phyloP scores from a whole-genome alignment of 2,797 vertebrate genomes.

The Sciurus vulgaris region DNA sequence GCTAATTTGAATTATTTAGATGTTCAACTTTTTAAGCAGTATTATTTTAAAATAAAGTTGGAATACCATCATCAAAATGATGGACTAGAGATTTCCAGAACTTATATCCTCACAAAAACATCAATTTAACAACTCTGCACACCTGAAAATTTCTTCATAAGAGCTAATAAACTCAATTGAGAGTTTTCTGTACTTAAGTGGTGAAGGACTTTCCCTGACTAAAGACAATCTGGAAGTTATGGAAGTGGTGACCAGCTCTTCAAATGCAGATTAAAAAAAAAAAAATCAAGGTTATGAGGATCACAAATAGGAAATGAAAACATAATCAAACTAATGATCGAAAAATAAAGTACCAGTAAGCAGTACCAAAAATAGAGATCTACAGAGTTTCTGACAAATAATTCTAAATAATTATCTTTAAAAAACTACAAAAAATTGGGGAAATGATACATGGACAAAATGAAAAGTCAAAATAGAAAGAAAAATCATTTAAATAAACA shows the following conservation, averaged over 20 bases:
- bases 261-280: neutral
- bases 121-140: neutral
- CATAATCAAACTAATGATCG: neutral
- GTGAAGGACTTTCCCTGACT: neutral
- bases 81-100: neutral
- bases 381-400: neutral
- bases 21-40: neutral
- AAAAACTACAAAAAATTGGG: neutral
- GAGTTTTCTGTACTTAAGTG: neutral
- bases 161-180: neutral
- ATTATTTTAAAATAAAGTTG: neutral
- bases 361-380: neutral
- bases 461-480: neutral
- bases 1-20: conserved; percentile 12
- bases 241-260: neutral
- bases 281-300: neutral
- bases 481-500: neutral
- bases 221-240: neutral
- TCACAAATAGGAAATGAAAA: neutral
- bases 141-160: neutral
- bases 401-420: neutral
- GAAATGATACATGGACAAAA: neutral
- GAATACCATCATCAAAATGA: neutral
- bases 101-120: neutral
- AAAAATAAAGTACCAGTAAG: neutral